Percentiles rank a stretch among this genome's conserved stretches.
Conservation (phyloP, 1,140 invertebrate genomes). For the Streblospio benedicti region DNA sequence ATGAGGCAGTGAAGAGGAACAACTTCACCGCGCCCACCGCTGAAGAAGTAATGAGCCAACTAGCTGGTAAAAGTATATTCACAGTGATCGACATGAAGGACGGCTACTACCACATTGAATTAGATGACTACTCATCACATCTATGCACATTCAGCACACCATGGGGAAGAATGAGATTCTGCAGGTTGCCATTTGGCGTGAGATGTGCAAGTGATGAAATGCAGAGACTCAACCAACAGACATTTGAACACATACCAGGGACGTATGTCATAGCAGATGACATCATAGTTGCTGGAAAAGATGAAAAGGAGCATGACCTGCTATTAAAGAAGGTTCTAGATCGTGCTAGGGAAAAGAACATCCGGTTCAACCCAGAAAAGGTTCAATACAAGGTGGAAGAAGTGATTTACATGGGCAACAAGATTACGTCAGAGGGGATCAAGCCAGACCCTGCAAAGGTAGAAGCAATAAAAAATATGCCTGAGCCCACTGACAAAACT, state of each 20-base stretch:
- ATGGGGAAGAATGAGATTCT: slow-evolving; percentile 3
- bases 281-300: slow-evolving; percentile 9
- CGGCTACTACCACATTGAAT: slow-evolving; percentile 6
- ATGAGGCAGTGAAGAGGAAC: slow-evolving; percentile 2
- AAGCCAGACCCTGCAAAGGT: slow-evolving; percentile 40
- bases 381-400: background rate
- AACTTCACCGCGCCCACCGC: background rate
- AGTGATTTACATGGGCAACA: slow-evolving; percentile 21
- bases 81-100: slow-evolving; percentile 11
- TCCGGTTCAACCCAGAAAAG: slow-evolving; percentile 41
- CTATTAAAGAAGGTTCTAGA: slow-evolving; percentile 27
- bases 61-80: slow-evolving; percentile 6
- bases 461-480: slow-evolving; percentile 29
- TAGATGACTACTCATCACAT: slow-evolving; percentile 1
- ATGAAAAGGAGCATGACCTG: background rate
- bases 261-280: slow-evolving; percentile 41
- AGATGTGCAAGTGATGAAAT: slow-evolving; percentile 5
- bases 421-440: slow-evolving; percentile 41
- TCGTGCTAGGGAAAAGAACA: slow-evolving; percentile 28
- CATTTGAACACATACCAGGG: slow-evolving; percentile 31
- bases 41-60: slow-evolving; percentile 3
- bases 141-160: slow-evolving; percentile 10
- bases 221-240: slow-evolving; percentile 1
- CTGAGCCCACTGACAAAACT: slow-evolving; percentile 17
- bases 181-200: slow-evolving; percentile 4